phyloP scores from a whole-genome alignment of 2,888 invertebrate species.

The Archips crataeganus region DNA sequence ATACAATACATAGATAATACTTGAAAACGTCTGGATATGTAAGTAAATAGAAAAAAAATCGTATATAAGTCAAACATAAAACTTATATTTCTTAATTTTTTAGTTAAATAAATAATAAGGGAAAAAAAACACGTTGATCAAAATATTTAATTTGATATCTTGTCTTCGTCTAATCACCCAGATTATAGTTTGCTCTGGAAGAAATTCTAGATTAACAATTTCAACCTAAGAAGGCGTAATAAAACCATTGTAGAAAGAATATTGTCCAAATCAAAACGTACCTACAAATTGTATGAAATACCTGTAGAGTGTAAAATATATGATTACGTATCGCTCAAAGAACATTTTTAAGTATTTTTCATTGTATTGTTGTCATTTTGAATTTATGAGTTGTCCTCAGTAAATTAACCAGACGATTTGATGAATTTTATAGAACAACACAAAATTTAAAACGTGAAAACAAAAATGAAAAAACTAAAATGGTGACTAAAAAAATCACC shows the following conservation, averaged over 20 bases:
- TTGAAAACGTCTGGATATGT: not conserved
- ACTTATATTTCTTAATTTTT: not conserved
- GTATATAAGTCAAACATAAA: not conserved
- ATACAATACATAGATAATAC: not conserved
- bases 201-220: constrained; percentile 17
- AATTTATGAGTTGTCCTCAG: no score
- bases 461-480: no score
- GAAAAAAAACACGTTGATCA: not conserved
- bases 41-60: not conserved
- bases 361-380: no score
- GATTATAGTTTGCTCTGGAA: constrained; percentile 15
- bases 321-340: no score
- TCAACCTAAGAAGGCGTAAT: constrained; percentile 12
- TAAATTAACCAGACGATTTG: no score
- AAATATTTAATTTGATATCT: not conserved
- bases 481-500: no score
- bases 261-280: not conserved
- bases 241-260: not conserved
- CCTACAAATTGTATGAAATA: not conserved
- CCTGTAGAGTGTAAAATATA: not conserved
- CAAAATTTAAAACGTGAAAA: no score
- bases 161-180: constrained; percentile 18
- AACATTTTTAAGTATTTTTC: no score
- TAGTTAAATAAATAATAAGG: not conserved
- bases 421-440: not conserved